Base-by-base conservation (phyloP, 1,140 invertebrate genomes). In the Calliopsis andreniformis region DNA sequence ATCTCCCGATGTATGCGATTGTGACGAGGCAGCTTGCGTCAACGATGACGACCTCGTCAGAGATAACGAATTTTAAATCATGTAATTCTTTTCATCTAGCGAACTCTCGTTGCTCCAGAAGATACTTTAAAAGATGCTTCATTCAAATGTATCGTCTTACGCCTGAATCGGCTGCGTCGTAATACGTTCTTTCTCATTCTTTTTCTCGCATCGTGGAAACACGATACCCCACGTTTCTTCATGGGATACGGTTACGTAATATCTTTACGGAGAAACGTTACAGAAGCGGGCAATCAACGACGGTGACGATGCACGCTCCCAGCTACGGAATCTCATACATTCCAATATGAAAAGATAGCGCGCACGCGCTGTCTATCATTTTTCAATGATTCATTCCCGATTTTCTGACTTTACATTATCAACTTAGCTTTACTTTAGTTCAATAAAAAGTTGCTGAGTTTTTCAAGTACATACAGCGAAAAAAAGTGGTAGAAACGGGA, bases 211-310 rank as follows among this genome's bases (percentile, higher is more conserved):
- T 30, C 25, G 45, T 28, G 51, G 63, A 67, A 67, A 64, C 70
- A 55, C 47, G 51, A 64, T 73, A 73, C 20, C 39, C 20, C 35
- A 51, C 39, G 62, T 35, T 39, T 56, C 62, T 67, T 67, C 45
- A 67, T 75, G 51, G 63, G 70, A 20, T 75, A 75, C 20, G 51
- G 51, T 75, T 67, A 75, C 71, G 51, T 39, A 75, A 75, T 67
- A 67, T 47, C 51, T n/a, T 39, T 49, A 71, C 56, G 28, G 18
- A 42, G 35, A 42, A 64, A 64, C 39, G 67, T 59, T 66, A 53
- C 71, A 47, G 30, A 42, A 28, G n/a, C 62, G 20, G n/a, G 28
- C n/a, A 58, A 67, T 75, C 49, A 39, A 16, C 42, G 39, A 55
- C 32, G 42, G 61, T 55, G 39, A 56, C 16, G 62, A 3, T 18